phyloP scores from a whole-genome alignment of 2,888 invertebrate species.

The Brachypalpus laphriformis region DNA sequence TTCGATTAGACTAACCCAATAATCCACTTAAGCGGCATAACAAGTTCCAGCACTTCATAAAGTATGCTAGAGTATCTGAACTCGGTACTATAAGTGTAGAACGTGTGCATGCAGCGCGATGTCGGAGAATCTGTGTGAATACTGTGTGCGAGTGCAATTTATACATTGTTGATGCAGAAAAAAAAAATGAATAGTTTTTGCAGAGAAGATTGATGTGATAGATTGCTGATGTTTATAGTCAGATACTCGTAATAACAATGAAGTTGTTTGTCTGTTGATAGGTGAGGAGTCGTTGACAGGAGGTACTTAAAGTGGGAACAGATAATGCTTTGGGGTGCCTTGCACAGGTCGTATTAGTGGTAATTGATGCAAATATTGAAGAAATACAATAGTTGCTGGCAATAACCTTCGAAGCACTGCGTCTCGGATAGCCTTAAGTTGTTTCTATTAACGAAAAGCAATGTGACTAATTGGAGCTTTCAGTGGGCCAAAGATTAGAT shows the following conservation, averaged over 20 bases:
- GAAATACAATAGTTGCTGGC: background rate
- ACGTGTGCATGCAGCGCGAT: constrained; percentile 18
- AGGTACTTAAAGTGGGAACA: background rate
- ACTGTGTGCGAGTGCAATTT: background rate
- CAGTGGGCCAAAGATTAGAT: too few species aligned
- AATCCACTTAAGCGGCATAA: constrained; percentile 63
- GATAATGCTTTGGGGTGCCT: background rate
- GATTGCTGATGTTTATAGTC: constrained; percentile 56
- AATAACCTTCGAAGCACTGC: too few species aligned
- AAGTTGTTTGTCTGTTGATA: constrained; percentile 35
- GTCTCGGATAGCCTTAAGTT: background rate
- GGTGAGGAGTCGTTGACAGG: background rate
- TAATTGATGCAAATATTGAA: background rate
- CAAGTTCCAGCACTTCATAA: constrained; percentile 68
- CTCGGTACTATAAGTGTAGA: constrained; percentile 13
- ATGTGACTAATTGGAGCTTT: too few species aligned
- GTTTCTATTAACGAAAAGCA: background rate
- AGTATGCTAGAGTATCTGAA: constrained; percentile 7
- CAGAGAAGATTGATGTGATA: constrained; percentile 53
- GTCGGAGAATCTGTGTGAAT: background rate
- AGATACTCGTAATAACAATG: constrained; percentile 62
- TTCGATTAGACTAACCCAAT: constrained; percentile 61
- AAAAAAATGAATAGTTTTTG: background rate
- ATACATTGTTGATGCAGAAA: background rate
- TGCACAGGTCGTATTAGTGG: background rate